Conservation (phyloP, 2,113 vertebrate species). For the Pelmatolapia mariae region DNA sequence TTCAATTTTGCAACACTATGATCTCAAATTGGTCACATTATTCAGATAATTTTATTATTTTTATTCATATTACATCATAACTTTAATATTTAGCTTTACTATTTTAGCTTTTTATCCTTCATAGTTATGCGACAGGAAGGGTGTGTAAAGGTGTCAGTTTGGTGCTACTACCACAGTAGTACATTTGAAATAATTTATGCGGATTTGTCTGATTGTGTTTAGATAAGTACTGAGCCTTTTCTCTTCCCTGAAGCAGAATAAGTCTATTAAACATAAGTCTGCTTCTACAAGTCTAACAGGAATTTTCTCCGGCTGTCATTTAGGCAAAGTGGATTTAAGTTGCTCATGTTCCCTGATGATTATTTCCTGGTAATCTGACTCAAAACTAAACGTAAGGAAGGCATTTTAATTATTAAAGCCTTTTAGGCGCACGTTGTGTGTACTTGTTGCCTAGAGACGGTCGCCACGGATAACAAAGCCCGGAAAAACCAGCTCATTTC, state of each 20-base stretch:
- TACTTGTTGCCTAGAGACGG: conserved; percentile 53
- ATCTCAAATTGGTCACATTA: not conserved
- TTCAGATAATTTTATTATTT: not conserved
- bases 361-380: not conserved
- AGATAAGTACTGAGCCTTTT: not conserved
- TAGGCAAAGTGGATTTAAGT: not conserved
- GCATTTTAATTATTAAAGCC: conserved; percentile 21
- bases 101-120: not conserved
- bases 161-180: not conserved
- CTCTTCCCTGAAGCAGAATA: not conserved
- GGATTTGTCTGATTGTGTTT: fast-evolving
- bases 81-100: not conserved
- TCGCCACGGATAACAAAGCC: not conserved
- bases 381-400: not conserved
- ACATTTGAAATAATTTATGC: not conserved
- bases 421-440: not conserved
- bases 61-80: not conserved
- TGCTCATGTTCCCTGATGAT: fast-evolving
- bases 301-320: not conserved
- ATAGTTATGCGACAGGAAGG: not conserved
- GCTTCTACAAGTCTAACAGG: not conserved
- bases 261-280: not conserved
- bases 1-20: fast-evolving
- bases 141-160: not conserved
- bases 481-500: not conserved